phyloP scores from a whole-genome alignment of 1,140 invertebrate species.

The Drosophila busckii region DNA sequence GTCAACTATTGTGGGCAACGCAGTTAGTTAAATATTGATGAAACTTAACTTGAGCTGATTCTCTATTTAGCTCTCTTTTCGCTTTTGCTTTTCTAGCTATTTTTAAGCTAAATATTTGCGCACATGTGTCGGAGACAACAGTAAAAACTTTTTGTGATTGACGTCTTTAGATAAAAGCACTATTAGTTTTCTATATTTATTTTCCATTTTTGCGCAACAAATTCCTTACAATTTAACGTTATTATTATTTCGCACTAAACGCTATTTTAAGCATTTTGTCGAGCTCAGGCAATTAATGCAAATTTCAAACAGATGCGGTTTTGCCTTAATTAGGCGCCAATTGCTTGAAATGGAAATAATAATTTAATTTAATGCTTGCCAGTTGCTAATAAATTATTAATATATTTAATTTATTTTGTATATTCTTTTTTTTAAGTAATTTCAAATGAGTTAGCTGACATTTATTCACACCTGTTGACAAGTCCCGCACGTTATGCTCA shows the following conservation, averaged over 20 bases:
- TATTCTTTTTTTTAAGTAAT: background rate
- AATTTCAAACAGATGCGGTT: too few relatives aligned
- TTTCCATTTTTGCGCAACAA: conserved; percentile 4
- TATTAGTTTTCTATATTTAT: conserved; percentile 3
- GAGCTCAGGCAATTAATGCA: conserved; percentile 11
- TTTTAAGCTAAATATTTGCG: conserved; percentile 13
- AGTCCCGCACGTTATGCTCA: conserved; percentile 29
- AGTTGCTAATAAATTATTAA: conserved; percentile 1
- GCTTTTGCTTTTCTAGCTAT: conserved; percentile 10
- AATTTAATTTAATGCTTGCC: conserved; percentile 13
- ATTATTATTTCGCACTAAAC: too few relatives aligned
- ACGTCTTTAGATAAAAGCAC: conserved; percentile 13
- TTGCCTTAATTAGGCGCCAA: too few relatives aligned
- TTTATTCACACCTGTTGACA: conserved; percentile 41
- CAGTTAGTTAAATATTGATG: too few relatives aligned
- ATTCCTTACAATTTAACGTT: too few relatives aligned
- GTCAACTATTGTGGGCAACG: too few relatives aligned
- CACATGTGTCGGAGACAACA: conserved; percentile 9
- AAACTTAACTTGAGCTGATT: too few relatives aligned
- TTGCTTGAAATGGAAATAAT: background rate
- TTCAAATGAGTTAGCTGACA: conserved; percentile 8
- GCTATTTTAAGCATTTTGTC: background rate
- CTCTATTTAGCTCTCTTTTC: conserved; percentile 14
- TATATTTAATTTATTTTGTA: background rate
- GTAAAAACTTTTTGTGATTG: conserved; percentile 8